phyloP scores from a whole-genome alignment of 2,888 invertebrate genomes.

The Apodemia mormo region DNA sequence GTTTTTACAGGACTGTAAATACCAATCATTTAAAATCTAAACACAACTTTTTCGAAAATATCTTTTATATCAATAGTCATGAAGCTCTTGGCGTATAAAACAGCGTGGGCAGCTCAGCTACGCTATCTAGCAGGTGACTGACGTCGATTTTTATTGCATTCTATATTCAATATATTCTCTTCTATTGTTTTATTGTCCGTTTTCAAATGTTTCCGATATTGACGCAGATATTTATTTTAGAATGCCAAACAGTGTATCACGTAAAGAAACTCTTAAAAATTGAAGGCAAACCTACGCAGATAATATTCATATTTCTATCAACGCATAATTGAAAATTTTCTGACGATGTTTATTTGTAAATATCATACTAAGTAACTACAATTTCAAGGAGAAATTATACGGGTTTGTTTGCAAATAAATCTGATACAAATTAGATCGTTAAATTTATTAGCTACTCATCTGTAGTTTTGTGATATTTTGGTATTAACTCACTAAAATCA shows the following conservation, averaged over 20 bases:
- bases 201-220: conserved; percentile 55
- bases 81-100: neutral
- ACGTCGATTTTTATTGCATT: conserved; percentile 70
- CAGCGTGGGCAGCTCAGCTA: conserved; percentile 57
- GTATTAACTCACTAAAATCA: too few species aligned
- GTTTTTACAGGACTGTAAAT: too few species aligned
- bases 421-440: neutral
- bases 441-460: neutral
- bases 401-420: neutral
- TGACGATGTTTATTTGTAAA: conserved; percentile 17
- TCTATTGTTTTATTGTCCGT: conserved; percentile 68
- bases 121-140: conserved; percentile 67
- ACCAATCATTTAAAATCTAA: too few species aligned
- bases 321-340: conserved; percentile 25
- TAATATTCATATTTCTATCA: conserved; percentile 30
- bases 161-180: conserved; percentile 54
- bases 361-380: conserved; percentile 1
- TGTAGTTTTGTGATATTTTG: too few species aligned
- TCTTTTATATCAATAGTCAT: too few species aligned
- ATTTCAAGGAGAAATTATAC: neutral
- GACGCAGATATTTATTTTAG: conserved; percentile 44
- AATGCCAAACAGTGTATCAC: conserved; percentile 34
- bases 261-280: conserved; percentile 17
- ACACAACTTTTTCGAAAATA: too few species aligned
- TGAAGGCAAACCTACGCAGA: conserved; percentile 33